Evolutionary conservation across 2,888 invertebrate genomes (phyloP).

Genomic region (Aromia moschata): DNA sequence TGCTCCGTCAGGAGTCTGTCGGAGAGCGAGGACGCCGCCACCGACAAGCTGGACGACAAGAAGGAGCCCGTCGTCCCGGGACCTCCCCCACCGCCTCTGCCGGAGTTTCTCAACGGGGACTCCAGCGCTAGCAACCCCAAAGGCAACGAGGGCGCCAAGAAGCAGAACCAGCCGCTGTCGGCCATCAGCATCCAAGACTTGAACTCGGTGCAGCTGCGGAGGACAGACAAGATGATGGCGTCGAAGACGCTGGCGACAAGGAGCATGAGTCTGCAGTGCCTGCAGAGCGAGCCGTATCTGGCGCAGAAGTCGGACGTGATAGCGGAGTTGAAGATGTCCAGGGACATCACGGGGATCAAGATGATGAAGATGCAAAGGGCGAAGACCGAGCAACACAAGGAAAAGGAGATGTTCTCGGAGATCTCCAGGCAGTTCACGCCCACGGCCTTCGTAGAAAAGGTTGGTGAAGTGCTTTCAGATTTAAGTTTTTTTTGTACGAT

Average conservation of each 20-base stretch:
- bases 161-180: slow-evolving; percentile 79
- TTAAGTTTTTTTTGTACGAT: no score
- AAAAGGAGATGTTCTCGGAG: slow-evolving; percentile 85
- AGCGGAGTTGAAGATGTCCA: slow-evolving; percentile 91
- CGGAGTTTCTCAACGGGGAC: slow-evolving; percentile 47
- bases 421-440: slow-evolving; percentile 85
- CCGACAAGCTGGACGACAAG: slow-evolving; percentile 46
- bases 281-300: slow-evolving; percentile 76
- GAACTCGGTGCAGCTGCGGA: slow-evolving; percentile 81
- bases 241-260: slow-evolving; percentile 80
- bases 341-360: slow-evolving; percentile 92
- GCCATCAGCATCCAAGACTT: slow-evolving; percentile 89
- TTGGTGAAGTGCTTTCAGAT: no score
- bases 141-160: slow-evolving; percentile 57
- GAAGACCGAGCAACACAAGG: slow-evolving; percentile 82
- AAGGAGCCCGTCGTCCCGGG: slow-evolving; percentile 50
- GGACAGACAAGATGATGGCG: slow-evolving; percentile 78
- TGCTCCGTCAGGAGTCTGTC: slow-evolving; percentile 61
- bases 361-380: slow-evolving; percentile 91
- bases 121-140: slow-evolving; percentile 31
- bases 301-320: slow-evolving; percentile 86
- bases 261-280: slow-evolving; percentile 79
- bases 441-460: slow-evolving; percentile 90
- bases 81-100: slow-evolving; percentile 67
- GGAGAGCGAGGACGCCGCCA: slow-evolving; percentile 56